phyloP scores from a whole-genome alignment of 2,888 invertebrate species.

The Diarsia dahlii region DNA sequence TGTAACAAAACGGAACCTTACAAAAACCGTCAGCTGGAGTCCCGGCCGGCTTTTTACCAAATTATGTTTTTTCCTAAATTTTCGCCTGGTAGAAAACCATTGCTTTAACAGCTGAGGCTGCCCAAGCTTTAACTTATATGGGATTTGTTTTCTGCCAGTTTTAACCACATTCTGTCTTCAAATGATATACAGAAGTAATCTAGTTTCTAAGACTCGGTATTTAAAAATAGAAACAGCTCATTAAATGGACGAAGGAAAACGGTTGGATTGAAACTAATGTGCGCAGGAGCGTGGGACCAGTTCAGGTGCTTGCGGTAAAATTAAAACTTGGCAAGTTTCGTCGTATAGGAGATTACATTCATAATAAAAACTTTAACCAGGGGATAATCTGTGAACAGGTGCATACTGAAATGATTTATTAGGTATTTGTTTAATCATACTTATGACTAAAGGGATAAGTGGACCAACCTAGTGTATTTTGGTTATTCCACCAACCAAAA shows the following conservation, averaged over 20 bases:
- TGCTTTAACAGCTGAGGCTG: neutral
- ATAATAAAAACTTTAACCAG: neutral
- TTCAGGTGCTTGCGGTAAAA: conserved; percentile 5
- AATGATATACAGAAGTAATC: conserved; percentile 21
- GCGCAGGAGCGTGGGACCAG: conserved; percentile 1
- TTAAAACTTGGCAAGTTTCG: neutral
- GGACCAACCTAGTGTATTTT: conserved; percentile 1
- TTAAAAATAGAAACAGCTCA: conserved; percentile 45
- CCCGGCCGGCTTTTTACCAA: conserved; percentile 2
- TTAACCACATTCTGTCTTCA: no score
- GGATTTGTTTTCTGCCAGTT: neutral
- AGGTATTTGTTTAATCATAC: neutral
- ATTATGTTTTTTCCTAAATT: neutral
- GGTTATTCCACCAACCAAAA: conserved; percentile 25
- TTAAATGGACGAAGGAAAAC: conserved; percentile 20
- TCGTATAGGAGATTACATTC: neutral
- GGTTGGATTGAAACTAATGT: conserved; percentile 21
- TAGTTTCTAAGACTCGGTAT: conserved; percentile 34
- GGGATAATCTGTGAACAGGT: neutral
- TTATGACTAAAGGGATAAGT: neutral
- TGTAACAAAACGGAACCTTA: conserved; percentile 57
- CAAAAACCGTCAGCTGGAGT: conserved; percentile 47
- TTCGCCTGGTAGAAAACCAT: neutral
- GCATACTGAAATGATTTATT: neutral
- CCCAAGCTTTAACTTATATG: neutral